Base-by-base conservation (phyloP, 2,113 vertebrate genomes). In the Macquaria ambigua region DNA sequence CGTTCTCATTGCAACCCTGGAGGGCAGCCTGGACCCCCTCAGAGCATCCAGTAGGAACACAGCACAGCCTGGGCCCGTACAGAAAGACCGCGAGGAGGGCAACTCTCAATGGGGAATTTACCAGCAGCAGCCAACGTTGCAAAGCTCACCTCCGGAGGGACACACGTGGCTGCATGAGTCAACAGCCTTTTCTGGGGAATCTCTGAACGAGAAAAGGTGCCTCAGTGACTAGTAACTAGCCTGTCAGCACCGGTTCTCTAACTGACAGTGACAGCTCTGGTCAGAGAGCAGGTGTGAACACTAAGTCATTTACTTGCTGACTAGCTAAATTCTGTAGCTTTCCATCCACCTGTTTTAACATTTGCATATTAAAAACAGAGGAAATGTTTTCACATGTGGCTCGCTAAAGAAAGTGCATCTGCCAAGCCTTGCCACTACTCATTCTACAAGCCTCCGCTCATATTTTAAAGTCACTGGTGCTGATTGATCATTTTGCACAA, bases 1-100 rank as follows among this genome's bases (percentile, higher is more conserved):
- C 56, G 3, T 82, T 91, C 77, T 81, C 63, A 53, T 62, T 76
- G 28, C 83, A 77, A 46, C 79, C 86, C 85, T 72, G 55, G 76
- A 89, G 79, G 76, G 77, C 81, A 53, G 76, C 50, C 62, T 20
- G 63, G 55, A 58, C 39, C 31, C 11, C 71, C 77, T 78, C 70
- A 76, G 71, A 53, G 20, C 21, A 11, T 23, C 79, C 56, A 69
- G 72, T 64, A 82, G 61, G 79, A 63, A 39, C 72, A 66, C 43
- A 50, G 64, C 21, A 6, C 56, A 34, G 82, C 23, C 79, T 74
- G 25, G 84, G 52, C 72, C n/a, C 5, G 58, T 10, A 46, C 53
- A 78, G 84, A 82, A 83, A 81, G 37, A 46, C 20, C 61, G 37
- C 16, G 78, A 86, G 83, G 76, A 77, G 66, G 20, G 6, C 14